These are phyloP conservation scores for Nycticryphes semicollaris DNA, from an alignment of 2,113 vertebrate genomes.

Conservation along the genomic window DNA sequence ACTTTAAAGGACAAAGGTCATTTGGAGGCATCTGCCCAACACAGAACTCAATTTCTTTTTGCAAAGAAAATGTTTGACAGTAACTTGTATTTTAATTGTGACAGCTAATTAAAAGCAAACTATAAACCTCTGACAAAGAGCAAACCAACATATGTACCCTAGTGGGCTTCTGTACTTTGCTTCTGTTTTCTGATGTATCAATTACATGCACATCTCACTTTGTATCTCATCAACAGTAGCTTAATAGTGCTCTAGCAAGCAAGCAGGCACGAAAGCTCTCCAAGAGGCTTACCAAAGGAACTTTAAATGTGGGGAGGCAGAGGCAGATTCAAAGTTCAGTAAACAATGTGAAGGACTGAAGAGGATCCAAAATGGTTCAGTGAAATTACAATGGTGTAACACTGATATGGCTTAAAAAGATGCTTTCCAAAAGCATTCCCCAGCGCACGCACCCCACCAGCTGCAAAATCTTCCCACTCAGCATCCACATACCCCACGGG, in stretches of 20 bases:
- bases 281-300: not conserved
- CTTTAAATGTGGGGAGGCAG: not conserved
- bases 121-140: not conserved
- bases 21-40: not conserved
- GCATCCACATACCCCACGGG: not conserved
- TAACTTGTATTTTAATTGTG: not conserved
- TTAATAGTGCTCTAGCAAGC: not conserved
- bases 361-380: not conserved
- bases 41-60: not conserved
- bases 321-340: not conserved
- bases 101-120: not conserved
- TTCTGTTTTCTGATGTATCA: not conserved
- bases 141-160: not conserved
- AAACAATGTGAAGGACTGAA: not conserved
- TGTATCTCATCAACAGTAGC: not conserved
- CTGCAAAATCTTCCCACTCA: not conserved
- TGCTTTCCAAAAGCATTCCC: not conserved
- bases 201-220: not conserved
- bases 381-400: not conserved
- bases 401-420: not conserved
- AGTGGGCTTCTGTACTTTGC: not conserved
- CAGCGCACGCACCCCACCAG: fast-evolving
- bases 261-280: not conserved
- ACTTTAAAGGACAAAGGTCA: conserved; percentile 33
- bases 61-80: not conserved